Evolutionary conservation across 2,888 invertebrate genomes (phyloP).

Genomic region (Adineta ricciae): DNA sequence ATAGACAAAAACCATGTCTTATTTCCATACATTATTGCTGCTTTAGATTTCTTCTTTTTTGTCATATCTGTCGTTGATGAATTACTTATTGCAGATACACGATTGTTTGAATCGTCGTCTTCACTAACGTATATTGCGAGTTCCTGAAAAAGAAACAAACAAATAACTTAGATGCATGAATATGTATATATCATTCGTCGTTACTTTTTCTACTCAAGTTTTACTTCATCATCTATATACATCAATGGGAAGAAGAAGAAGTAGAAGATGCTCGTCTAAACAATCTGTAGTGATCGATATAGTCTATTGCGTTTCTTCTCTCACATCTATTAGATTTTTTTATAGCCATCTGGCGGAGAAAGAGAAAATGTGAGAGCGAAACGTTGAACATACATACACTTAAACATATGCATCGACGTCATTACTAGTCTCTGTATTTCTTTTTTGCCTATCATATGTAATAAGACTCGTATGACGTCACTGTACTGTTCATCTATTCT

Average conservation of each 20-base stretch:
- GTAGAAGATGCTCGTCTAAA: background rate
- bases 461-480: background rate
- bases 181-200: background rate
- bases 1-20: background rate
- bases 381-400: background rate
- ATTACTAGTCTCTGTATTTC: background rate
- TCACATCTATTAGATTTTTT: background rate
- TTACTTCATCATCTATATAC: background rate
- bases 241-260: too few relatives aligned
- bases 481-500: background rate
- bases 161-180: background rate
- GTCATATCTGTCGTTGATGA: background rate
- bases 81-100: background rate
- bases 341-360: background rate
- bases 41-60: conserved; percentile 3
- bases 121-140: background rate
- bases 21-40: background rate
- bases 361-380: background rate
- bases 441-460: background rate
- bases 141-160: background rate
- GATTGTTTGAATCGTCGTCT: background rate
- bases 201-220: background rate
- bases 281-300: conserved; percentile 13
- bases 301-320: background rate
- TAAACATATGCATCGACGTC: background rate